A percentile compares a stretch with the other conserved stretches of the same genome.
These are phyloP conservation scores for Malaclemys terrapin DNA, from an alignment of 2,113 vertebrate species.

Conservation along the genomic window DNA sequence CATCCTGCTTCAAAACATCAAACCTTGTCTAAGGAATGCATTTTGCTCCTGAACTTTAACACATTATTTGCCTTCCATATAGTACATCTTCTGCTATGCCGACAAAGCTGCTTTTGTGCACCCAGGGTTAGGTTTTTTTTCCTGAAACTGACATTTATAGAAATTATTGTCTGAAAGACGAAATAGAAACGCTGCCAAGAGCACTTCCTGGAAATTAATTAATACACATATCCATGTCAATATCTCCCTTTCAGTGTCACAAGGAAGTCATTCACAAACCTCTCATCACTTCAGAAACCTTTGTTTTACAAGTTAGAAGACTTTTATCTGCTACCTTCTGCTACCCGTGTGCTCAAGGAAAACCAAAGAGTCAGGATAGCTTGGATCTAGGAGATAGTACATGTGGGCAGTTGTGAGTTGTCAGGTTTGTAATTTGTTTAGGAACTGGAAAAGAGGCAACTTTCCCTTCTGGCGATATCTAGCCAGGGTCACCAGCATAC, in stretches of 20 bases:
- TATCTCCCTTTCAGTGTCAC: neutral
- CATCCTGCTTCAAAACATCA: neutral
- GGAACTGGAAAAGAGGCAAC: neutral
- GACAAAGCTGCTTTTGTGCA: slow-evolving; percentile 40
- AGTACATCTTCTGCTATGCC: neutral
- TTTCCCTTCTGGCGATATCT: neutral
- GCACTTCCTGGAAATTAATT: slow-evolving; percentile 54
- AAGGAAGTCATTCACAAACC: neutral
- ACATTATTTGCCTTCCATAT: slow-evolving; percentile 5
- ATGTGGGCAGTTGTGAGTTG: neutral
- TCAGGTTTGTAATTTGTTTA: neutral
- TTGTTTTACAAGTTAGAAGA: neutral
- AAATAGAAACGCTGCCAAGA: slow-evolving; percentile 21
- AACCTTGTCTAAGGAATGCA: neutral
- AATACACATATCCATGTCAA: neutral
- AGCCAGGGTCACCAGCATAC: neutral
- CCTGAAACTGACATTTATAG: slow-evolving; percentile 37
- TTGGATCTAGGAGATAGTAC: neutral
- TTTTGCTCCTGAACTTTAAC: neutral
- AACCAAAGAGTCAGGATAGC: neutral
- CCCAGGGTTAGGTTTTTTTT: neutral
- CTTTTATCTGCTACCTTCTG: neutral
- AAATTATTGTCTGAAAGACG: neutral
- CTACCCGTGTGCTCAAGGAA: neutral
- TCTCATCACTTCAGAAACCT: neutral